These are phyloP conservation scores for Phasia obesa DNA, from an alignment of 2,888 invertebrate species.

Conservation along the genomic window DNA sequence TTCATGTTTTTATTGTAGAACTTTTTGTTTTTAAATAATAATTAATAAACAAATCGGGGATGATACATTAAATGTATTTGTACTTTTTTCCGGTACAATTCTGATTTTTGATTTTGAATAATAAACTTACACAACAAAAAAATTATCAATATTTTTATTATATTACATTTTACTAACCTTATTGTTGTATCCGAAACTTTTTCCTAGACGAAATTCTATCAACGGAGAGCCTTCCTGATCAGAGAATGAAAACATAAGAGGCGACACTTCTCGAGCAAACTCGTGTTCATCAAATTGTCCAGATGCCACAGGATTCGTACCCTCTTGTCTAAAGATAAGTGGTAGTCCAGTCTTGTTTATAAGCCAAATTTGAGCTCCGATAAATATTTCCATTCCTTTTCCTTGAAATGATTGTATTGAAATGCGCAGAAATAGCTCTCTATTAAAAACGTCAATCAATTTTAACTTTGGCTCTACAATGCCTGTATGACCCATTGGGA, in stretches of 20 bases:
- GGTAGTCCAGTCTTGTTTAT: conserved; percentile 98
- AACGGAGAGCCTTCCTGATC: conserved; percentile 93
- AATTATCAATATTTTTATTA: no score
- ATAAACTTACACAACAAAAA: no score
- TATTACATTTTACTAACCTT: conserved; percentile 81
- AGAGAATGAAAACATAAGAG: conserved; percentile 95
- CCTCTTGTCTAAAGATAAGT: conserved; percentile 96
- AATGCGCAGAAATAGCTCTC: conserved; percentile 90
- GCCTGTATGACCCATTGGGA: conserved; percentile 82
- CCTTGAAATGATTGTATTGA: conserved; percentile 85
- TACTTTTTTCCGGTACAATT: no score
- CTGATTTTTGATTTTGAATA: no score
- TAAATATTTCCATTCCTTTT: conserved; percentile 86
- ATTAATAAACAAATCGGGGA: no score
- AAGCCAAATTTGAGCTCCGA: conserved; percentile 96
- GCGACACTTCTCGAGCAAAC: conserved; percentile 94
- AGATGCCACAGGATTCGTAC: conserved; percentile 88
- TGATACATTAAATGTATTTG: no score
- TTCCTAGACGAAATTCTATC: conserved; percentile 90
- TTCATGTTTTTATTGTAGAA: no score
- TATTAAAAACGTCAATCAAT: conserved; percentile 88
- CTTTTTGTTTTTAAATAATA: no score
- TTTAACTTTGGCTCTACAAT: conserved; percentile 88
- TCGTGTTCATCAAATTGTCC: conserved; percentile 98
- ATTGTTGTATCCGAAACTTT: conserved; percentile 84